Base-by-base conservation (phyloP, 2,797 vertebrate genomes). In the Sarcophilus harrisii region DNA sequence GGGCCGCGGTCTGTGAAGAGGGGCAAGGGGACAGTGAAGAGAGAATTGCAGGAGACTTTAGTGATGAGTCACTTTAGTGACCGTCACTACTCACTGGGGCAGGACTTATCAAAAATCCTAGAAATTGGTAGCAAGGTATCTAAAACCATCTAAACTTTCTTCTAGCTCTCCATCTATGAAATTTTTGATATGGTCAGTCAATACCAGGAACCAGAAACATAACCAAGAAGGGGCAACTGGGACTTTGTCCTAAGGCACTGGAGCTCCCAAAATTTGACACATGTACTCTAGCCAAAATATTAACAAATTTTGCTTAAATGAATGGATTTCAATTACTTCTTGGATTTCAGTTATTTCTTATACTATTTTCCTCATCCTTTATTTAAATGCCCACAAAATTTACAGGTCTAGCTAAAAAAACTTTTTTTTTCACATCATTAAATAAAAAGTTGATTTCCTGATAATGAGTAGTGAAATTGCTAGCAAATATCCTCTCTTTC, bases 11-110 rank as follows among this genome's bases (percentile, higher is more conserved):
- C 90, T 49, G 29, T 0, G 28, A 4, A 9, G 57, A 0, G 81
- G 92, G 60, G 49, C 0, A 24, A 90, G 57, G 32, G 5, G 57
- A 58, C 4, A 8, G n/a, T 54, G 49, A 0, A 0, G n/a, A 66
- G 38, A 55, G 0, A 8, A 24, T 8, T 0, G n/a, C 5, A n/a
- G 21, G n/a, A 4, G 13, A 3, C 3, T 0, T 5, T 52, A 57
- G 32, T 9, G 30, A 8, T 45, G 2, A 0, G 54, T 55, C 54
- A 0, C 54, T 55, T 55, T 55, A 55, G 54, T 55, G 54, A 10
- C 54, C 54, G 10, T 55, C 54, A 55, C 54, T 55, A 55, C 54
- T 11, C 54, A 55, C 9, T 55, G 54, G 54, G 54, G 1, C 54
- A 55, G 54, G 16, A n/a, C 27, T 27, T 1, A 11, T 57, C 28